A percentile compares a stretch with the other conserved stretches of the same genome.
phyloP scores from a whole-genome alignment of 2,113 vertebrate genomes.

The Balaenoptera acutorostrata region DNA sequence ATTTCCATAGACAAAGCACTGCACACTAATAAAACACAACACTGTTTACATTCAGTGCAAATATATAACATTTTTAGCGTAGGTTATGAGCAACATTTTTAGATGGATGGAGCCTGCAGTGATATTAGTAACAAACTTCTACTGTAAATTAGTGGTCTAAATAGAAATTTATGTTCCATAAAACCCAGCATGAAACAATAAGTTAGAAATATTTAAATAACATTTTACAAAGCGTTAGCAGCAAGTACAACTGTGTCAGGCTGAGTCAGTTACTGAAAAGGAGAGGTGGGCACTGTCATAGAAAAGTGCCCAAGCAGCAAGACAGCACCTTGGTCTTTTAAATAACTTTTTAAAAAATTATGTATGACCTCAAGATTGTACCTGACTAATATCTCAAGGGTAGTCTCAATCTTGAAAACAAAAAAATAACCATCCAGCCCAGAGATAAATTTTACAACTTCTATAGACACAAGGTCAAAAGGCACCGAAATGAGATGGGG shows the following conservation, averaged over 20 bases:
- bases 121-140: constrained; percentile 74
- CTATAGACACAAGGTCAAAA: background rate
- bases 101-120: constrained; percentile 72
- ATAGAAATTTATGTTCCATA: constrained; percentile 78
- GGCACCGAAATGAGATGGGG: background rate
- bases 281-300: background rate
- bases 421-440: background rate
- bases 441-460: background rate
- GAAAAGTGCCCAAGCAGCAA: background rate
- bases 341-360: background rate
- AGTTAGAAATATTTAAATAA: constrained; percentile 76
- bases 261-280: constrained; percentile 42
- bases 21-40: constrained; percentile 72
- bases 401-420: background rate
- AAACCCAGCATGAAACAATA: constrained; percentile 72
- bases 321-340: background rate
- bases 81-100: constrained; percentile 77
- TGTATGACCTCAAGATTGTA: background rate
- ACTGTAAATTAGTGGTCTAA: constrained; percentile 74
- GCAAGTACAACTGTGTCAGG: constrained; percentile 49
- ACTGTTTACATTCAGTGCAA: constrained; percentile 67
- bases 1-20: constrained; percentile 68
- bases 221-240: constrained; percentile 68
- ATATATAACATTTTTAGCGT: constrained; percentile 72
- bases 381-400: background rate